Evolutionary conservation across 2,888 invertebrate genomes (phyloP).

Genomic region (Rambutsinella grinnellia): DNA sequence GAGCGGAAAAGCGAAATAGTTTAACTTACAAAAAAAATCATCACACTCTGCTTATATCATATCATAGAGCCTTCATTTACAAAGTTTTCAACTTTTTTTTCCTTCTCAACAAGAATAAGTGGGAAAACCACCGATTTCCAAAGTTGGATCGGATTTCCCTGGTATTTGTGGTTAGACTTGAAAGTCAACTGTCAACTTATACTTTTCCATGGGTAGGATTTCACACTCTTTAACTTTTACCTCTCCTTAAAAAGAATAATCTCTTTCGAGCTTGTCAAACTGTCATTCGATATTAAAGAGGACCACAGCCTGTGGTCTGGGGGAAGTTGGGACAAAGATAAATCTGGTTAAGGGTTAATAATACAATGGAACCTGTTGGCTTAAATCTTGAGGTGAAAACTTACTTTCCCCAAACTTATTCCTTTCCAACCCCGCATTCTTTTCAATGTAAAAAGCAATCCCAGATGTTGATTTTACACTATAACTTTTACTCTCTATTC

Average conservation of each 20-base stretch:
- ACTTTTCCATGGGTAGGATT: neutral
- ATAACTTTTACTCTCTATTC: too few species aligned
- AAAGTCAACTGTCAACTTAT: conserved; percentile 35
- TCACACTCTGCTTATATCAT: too few species aligned
- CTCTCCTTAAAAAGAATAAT: neutral
- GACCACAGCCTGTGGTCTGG: neutral
- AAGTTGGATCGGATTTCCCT: conserved; percentile 37
- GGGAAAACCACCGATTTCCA: conserved; percentile 5
- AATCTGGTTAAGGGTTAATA: neutral
- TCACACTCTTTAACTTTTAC: neutral
- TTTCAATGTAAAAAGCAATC: too few species aligned
- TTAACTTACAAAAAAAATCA: neutral
- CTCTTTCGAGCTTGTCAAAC: neutral
- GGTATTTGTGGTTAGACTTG: conserved; percentile 34
- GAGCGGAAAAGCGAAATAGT: neutral
- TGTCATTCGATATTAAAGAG: neutral
- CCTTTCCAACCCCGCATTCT: neutral
- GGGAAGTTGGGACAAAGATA: neutral
- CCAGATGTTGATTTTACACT: too few species aligned
- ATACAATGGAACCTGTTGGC: neutral
- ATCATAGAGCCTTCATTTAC: conserved; percentile 1
- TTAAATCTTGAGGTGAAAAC: neutral
- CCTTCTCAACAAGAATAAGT: neutral
- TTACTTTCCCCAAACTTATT: neutral
- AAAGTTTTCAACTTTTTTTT: neutral